Conservation (phyloP, 1,140 invertebrate species). For the Temnothorax nylanderi region DNA sequence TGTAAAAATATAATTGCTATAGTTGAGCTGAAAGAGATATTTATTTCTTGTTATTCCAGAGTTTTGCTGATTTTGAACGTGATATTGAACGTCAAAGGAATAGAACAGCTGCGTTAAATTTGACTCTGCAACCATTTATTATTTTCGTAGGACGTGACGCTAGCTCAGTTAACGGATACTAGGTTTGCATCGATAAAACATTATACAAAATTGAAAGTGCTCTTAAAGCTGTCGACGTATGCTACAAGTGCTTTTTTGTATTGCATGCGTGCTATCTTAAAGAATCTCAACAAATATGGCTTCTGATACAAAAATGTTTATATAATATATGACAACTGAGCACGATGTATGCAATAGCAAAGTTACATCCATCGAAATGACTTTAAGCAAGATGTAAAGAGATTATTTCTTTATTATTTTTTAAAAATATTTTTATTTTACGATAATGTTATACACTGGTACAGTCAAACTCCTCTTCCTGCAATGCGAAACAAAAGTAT, state of each 20-base stretch:
- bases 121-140: not conserved
- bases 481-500: too few species aligned
- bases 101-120: not conserved
- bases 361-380: not conserved
- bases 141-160: not conserved
- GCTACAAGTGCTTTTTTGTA: not conserved
- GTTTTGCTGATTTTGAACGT: not conserved
- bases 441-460: too few species aligned
- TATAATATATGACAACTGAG: not conserved
- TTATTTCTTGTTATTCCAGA: not conserved
- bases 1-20: not conserved
- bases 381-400: not conserved
- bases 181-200: not conserved
- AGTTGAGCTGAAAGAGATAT: not conserved
- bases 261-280: not conserved
- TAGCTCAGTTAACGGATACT: not conserved
- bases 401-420: not conserved
- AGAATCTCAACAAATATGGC: not conserved
- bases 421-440: too few species aligned
- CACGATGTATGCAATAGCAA: not conserved
- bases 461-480: too few species aligned
- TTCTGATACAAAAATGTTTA: constrained; percentile 3
- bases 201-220: not conserved
- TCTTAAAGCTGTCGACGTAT: not conserved
- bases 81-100: not conserved